Conservation (phyloP, 2,797 vertebrate genomes). For the Tinamus major region DNA sequence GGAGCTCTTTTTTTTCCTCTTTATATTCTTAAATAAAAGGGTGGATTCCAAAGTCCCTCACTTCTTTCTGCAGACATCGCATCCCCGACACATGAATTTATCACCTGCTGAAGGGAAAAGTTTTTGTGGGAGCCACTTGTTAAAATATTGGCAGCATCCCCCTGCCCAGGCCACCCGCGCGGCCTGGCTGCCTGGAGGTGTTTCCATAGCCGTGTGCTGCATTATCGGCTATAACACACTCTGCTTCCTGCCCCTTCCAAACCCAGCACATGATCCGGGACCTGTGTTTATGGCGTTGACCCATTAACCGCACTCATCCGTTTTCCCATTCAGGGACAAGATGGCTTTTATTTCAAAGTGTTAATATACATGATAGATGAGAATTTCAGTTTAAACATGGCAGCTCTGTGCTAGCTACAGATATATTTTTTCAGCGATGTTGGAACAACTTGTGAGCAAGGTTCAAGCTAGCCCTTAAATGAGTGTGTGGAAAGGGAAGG, state of each 20-base stretch:
- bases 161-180: not conserved
- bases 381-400: not conserved
- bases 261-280: not conserved
- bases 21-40: not conserved
- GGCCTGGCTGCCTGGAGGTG: not conserved
- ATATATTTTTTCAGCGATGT: not conserved
- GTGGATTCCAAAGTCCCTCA: not conserved
- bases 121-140: slow-evolving; percentile 28
- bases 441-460: not conserved
- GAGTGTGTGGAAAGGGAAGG: not conserved
- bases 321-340: not conserved
- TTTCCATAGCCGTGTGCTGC: not conserved
- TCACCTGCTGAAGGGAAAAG: not conserved
- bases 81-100: not conserved
- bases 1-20: not conserved
- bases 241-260: not conserved
- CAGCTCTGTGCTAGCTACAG: not conserved
- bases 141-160: slow-evolving; percentile 16
- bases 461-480: not conserved
- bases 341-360: not conserved
- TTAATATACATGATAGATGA: not conserved
- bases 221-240: not conserved
- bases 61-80: not conserved
- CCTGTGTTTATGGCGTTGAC: rapidly evolving
- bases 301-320: not conserved